phyloP scores from a whole-genome alignment of 2,113 vertebrate species.

The Herpailurus yagouaroundi region DNA sequence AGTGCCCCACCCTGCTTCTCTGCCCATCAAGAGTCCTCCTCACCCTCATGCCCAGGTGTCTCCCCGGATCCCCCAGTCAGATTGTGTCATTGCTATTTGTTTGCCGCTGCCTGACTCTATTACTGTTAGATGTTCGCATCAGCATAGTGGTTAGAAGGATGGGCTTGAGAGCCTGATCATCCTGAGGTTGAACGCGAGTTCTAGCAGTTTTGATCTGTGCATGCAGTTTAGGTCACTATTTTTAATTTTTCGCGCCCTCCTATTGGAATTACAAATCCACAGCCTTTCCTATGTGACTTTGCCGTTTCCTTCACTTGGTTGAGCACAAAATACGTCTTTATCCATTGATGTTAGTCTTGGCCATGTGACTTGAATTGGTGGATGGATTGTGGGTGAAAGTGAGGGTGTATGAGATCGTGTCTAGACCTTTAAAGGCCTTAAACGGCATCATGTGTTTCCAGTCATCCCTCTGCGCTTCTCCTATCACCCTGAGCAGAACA shows the following conservation, averaged over 20 bases:
- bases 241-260: background rate
- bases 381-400: background rate
- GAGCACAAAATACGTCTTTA: background rate
- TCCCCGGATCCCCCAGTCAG: background rate
- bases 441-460: background rate
- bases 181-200: background rate
- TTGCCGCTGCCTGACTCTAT: background rate
- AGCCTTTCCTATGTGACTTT: background rate
- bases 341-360: background rate
- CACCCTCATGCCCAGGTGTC: background rate
- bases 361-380: slow-evolving; percentile 10
- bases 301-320: background rate
- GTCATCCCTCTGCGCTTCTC: background rate
- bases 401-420: background rate
- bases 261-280: background rate
- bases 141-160: background rate
- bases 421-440: background rate
- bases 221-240: background rate
- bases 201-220: background rate
- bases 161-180: background rate
- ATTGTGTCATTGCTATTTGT: background rate
- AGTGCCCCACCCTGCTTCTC: background rate
- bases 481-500: background rate
- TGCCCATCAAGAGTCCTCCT: background rate
- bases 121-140: background rate